Evolutionary conservation across 30 jellyfish, hydroid and myxozoan genomes (phyloP).

Genomic region (Hydractinia symbiolongicarpus): DNA sequence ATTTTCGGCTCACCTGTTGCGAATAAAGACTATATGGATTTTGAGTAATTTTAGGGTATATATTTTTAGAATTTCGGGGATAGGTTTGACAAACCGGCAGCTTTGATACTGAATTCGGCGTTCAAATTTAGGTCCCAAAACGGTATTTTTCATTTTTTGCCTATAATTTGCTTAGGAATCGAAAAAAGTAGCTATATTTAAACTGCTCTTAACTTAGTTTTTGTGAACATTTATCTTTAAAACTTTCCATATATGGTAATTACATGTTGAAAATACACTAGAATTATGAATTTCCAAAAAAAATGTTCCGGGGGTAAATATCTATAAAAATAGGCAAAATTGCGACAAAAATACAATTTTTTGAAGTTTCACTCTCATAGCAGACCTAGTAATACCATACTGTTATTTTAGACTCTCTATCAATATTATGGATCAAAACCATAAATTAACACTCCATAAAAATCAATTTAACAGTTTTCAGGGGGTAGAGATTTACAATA

Average conservation of each 20-base stretch:
- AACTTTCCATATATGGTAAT: too few relatives aligned
- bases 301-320: slow-evolving; percentile 1
- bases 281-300: too few relatives aligned
- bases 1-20: slow-evolving; percentile 2
- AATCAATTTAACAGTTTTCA: background rate
- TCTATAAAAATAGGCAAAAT: slow-evolving; percentile 2
- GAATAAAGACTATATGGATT: slow-evolving; percentile 5
- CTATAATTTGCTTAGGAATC: too few relatives aligned
- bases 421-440: background rate
- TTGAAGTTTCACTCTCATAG: background rate
- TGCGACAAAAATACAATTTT: background rate
- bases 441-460: background rate
- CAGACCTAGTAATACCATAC: background rate
- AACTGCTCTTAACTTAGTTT: too few relatives aligned
- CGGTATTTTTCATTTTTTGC: too few relatives aligned
- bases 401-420: background rate
- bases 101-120: background rate
- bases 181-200: too few relatives aligned
- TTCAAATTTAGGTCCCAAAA: too few relatives aligned
- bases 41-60: background rate
- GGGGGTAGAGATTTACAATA: background rate
- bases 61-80: slow-evolving; percentile 7
- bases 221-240: too few relatives aligned
- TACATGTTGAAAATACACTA: too few relatives aligned
- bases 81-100: slow-evolving; percentile 10